Evolutionary conservation across 2,113 vertebrate species (phyloP).

Genomic region (Neolamprologus ventralis): DNA sequence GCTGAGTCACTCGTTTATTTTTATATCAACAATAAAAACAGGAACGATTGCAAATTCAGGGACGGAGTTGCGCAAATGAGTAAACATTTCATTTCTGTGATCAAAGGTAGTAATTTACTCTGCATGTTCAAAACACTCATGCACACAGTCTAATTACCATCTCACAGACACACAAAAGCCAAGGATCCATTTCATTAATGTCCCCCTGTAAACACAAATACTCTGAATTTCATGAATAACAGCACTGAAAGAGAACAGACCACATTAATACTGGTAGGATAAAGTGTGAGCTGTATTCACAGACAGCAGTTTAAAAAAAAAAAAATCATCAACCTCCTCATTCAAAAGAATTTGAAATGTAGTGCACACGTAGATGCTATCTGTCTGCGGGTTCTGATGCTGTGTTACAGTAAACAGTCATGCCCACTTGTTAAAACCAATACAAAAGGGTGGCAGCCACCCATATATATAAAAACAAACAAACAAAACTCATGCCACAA

Average conservation of each 20-base stretch:
- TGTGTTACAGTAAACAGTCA: constrained; percentile 5
- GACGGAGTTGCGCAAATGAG: constrained; percentile 34
- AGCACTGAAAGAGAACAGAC: not conserved
- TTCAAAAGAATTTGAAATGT: not conserved
- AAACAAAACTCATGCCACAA: constrained; percentile 20
- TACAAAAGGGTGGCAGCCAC: not conserved
- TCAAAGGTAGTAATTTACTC: constrained; percentile 49
- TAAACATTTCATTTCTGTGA: constrained; percentile 40
- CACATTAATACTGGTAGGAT: not conserved
- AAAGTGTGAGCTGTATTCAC: not conserved
- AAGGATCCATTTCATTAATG: constrained; percentile 1
- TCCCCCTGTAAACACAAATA: constrained; percentile 11
- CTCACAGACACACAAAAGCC: not conserved
- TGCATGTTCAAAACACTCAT: constrained; percentile 11
- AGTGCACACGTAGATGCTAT: not conserved
- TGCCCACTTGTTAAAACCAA: not conserved
- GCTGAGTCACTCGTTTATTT: not conserved
- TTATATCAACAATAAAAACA: not conserved
- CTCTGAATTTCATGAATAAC: constrained; percentile 15
- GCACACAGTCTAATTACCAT: not conserved
- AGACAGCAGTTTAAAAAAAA: not conserved
- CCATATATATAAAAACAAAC: not conserved
- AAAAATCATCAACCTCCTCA: not conserved
- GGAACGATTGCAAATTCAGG: not conserved
- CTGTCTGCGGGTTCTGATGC: not conserved